These are phyloP conservation scores for Fragum whitleyi DNA, from an alignment of 2,888 invertebrate species.

Conservation along the genomic window DNA sequence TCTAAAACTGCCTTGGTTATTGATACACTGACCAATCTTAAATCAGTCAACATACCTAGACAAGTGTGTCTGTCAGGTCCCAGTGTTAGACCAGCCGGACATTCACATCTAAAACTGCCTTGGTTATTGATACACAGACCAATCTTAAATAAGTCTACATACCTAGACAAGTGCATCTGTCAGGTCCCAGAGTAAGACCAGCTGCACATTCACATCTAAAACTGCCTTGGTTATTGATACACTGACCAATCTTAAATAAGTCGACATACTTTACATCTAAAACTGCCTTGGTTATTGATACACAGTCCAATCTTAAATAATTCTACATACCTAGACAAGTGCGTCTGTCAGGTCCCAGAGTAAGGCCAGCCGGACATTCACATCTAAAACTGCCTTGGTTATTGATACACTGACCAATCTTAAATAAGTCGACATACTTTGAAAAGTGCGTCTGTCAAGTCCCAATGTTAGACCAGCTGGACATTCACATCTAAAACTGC, in stretches of 20 bases:
- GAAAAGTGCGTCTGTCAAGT: conserved; percentile 92
- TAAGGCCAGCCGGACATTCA: no score
- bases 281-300: conserved; percentile 92
- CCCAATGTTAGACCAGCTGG: conserved; percentile 93
- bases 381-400: no score
- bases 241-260: no score
- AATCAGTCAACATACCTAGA: conserved; percentile 87
- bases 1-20: conserved; percentile 93
- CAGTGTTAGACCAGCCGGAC: conserved; percentile 93
- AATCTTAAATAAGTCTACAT: conserved; percentile 86
- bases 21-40: conserved; percentile 91
- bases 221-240: no score
- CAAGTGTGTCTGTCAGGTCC: conserved; percentile 93
- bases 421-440: conserved; percentile 87
- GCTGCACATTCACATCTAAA: neutral
- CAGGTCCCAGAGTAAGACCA: no score
- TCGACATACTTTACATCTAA: conserved; percentile 88
- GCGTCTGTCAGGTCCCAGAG: no score
- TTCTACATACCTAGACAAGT: no score
- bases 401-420: no score
- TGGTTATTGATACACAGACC: conserved; percentile 93
- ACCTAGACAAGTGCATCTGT: no score
- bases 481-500: conserved; percentile 93
- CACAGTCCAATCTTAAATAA: conserved; percentile 90
- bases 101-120: conserved; percentile 93